These are phyloP conservation scores for Dolichoris vasculosae DNA, from an alignment of 1,140 invertebrate genomes.

Conservation along the genomic window DNA sequence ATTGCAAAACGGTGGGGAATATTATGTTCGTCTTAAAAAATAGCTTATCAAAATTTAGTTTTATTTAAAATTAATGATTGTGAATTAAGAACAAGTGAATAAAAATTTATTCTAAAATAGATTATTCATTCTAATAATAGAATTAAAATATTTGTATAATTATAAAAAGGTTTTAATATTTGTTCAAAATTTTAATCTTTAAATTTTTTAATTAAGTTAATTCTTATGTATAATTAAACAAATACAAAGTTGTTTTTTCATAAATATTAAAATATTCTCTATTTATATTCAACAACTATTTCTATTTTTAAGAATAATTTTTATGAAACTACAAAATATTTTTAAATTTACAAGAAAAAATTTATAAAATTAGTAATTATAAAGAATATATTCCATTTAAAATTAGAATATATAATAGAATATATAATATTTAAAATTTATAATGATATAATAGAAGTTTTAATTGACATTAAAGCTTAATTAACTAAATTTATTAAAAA, in stretches of 20 bases:
- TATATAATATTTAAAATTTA: too few species aligned
- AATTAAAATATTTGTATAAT: too few species aligned
- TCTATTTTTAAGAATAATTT: background rate
- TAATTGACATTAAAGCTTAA: too few species aligned
- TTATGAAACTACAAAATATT: background rate
- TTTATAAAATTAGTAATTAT: too few species aligned
- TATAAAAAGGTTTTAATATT: too few species aligned
- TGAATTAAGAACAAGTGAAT: background rate
- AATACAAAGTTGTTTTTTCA: background rate
- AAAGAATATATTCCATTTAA: too few species aligned
- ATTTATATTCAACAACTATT: background rate
- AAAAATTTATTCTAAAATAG: too few species aligned
- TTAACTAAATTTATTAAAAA: too few species aligned
- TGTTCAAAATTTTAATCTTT: background rate
- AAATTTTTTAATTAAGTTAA: background rate
- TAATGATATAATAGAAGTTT: background rate
- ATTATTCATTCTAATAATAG: too few species aligned
- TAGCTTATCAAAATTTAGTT: background rate
- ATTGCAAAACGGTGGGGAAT: background rate
- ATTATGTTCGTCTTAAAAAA: background rate
- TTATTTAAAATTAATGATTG: background rate
- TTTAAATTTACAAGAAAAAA: background rate
- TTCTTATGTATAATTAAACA: background rate
- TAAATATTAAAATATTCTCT: background rate
- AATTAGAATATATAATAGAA: too few species aligned